phyloP scores from a whole-genome alignment of 2,888 invertebrate genomes.

The Gnatocerus cornutus region DNA sequence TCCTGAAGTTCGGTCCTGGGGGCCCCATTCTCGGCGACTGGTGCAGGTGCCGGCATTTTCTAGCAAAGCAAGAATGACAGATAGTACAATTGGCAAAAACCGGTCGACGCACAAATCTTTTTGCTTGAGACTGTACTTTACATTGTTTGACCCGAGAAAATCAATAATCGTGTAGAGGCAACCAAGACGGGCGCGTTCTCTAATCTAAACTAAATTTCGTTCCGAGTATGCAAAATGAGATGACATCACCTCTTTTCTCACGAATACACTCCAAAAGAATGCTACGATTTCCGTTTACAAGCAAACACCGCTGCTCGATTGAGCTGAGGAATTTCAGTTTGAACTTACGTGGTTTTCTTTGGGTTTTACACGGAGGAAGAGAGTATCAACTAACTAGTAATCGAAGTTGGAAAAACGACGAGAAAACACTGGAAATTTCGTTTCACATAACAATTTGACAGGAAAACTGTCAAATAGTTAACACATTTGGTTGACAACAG shows the following conservation, averaged over 20 bases:
- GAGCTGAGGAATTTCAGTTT: neutral
- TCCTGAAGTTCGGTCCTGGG: conserved; percentile 92
- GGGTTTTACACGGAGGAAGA: neutral
- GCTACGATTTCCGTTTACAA: conserved; percentile 12
- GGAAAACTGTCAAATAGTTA: conserved; percentile 45
- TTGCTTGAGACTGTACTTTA: conserved; percentile 55
- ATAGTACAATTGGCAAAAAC: conserved; percentile 22
- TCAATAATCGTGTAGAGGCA: conserved; percentile 54
- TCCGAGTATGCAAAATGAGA: neutral
- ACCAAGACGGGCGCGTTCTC: conserved; percentile 45
- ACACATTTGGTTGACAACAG: conserved; percentile 36
- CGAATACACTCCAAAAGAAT: neutral
- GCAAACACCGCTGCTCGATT: conserved; percentile 3
- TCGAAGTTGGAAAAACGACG: conserved; percentile 1
- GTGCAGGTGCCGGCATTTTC: conserved; percentile 78
- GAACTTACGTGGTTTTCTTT: conserved; percentile 22
- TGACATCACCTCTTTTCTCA: conserved; percentile 19
- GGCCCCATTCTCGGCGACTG: conserved; percentile 78
- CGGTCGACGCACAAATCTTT: conserved; percentile 43
- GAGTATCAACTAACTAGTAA: conserved; percentile 12
- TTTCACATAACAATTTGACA: conserved; percentile 45
- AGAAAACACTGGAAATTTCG: conserved; percentile 21
- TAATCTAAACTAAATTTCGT: conserved; percentile 2
- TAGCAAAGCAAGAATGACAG: conserved; percentile 43
- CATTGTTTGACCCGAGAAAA: conserved; percentile 57